These are phyloP conservation scores for Cryptoprocta ferox DNA, from an alignment of 2,797 vertebrate genomes.

Conservation along the genomic window DNA sequence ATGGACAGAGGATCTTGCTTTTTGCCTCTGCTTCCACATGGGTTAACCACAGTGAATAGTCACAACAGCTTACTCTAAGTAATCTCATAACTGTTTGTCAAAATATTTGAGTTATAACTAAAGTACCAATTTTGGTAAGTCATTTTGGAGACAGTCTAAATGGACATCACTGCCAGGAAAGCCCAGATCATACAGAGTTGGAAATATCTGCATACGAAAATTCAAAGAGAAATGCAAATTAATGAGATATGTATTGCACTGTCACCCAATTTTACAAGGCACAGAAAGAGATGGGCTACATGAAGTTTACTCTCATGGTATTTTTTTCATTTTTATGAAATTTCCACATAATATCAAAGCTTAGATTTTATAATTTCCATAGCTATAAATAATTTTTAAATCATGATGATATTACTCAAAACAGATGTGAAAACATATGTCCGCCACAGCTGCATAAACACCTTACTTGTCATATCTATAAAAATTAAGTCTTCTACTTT, in stretches of 20 bases:
- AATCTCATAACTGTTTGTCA: background rate
- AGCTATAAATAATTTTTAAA: constrained; percentile 89
- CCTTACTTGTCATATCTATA: constrained; percentile 88
- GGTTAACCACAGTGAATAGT: background rate
- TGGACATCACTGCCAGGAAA: background rate
- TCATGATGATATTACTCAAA: constrained; percentile 89
- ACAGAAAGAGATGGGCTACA: background rate
- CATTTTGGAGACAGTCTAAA: background rate
- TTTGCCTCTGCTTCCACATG: background rate
- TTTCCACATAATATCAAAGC: constrained; percentile 82
- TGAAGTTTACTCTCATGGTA: constrained; percentile 60
- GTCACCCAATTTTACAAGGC: constrained; percentile 19
- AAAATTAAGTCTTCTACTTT: constrained; percentile 84
- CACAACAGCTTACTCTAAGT: background rate
- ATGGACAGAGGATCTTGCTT: background rate
- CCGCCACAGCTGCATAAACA: constrained; percentile 84
- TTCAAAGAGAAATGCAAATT: constrained; percentile 19
- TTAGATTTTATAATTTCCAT: constrained; percentile 85
- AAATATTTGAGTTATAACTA: constrained; percentile 15
- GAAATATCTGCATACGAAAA: background rate
- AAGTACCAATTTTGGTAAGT: background rate
- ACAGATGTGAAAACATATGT: constrained; percentile 90
- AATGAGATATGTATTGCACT: background rate
- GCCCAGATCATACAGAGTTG: background rate
- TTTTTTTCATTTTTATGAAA: constrained; percentile 83